A percentile compares a stretch with the other conserved stretches of the same genome.
phyloP scores from a whole-genome alignment of 2,888 invertebrate species.

The Drosophila falleni region DNA sequence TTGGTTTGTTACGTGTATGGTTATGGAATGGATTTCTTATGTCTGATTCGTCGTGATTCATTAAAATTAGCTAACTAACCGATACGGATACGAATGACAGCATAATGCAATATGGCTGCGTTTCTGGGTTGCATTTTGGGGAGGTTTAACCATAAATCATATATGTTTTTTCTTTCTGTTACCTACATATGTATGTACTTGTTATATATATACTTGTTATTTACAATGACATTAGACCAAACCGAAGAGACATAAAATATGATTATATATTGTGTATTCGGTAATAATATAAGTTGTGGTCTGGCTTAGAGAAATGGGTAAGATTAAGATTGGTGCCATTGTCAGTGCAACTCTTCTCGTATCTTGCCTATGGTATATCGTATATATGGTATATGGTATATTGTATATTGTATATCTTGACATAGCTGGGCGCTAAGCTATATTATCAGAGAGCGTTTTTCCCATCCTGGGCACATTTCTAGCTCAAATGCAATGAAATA shows the following conservation, averaged over 20 bases:
- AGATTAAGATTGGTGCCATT: slow-evolving; percentile 26
- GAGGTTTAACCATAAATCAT: too few species aligned
- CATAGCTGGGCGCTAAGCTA: slow-evolving; percentile 25
- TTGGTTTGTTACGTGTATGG: slow-evolving; percentile 22
- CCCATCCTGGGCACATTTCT: slow-evolving; percentile 21
- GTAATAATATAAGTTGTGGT: slow-evolving; percentile 15
- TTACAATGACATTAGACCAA: slow-evolving; percentile 48
- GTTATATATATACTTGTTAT: slow-evolving; percentile 42
- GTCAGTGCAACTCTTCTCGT: slow-evolving; percentile 31
- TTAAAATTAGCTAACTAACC: slow-evolving; percentile 61
- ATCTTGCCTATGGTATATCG: slow-evolving; percentile 14
- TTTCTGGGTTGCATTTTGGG: background rate
- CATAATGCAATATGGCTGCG: slow-evolving; percentile 14
- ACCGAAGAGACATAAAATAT: slow-evolving; percentile 11
- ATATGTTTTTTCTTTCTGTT: background rate
- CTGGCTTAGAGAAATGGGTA: slow-evolving; percentile 2
- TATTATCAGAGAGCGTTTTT: slow-evolving; percentile 11
- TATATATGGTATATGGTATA: slow-evolving; percentile 7
- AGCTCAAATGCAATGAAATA: slow-evolving; percentile 52
- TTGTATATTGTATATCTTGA: slow-evolving; percentile 19
- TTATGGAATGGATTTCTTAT: slow-evolving; percentile 30
- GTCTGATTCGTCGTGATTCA: slow-evolving; percentile 15
- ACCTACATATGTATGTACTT: too few species aligned
- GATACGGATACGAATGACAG: slow-evolving; percentile 24
- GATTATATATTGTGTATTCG: background rate